Conservation (phyloP, 2,888 invertebrate species). For the Acheta domesticus region DNA sequence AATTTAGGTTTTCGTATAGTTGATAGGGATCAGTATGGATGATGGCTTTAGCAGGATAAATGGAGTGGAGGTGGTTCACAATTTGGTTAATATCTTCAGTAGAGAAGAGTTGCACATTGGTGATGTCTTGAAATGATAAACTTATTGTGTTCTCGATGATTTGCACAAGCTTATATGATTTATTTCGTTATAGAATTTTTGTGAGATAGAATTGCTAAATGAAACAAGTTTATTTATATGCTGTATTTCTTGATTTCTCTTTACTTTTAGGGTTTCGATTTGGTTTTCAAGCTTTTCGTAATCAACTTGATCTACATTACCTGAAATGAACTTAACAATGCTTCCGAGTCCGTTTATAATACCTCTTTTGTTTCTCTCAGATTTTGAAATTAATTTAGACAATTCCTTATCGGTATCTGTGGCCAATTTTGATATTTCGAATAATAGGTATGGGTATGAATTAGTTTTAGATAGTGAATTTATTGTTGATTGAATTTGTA, state of each 20-base stretch:
- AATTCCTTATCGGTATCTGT: neutral
- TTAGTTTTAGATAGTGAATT: no score
- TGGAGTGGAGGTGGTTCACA: no score
- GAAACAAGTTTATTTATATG: neutral
- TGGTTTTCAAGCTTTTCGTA: neutral
- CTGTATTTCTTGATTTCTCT: neutral
- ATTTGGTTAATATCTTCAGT: no score
- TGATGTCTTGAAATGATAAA: no score
- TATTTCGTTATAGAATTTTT: no score
- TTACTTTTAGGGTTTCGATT: neutral
- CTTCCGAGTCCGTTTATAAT: neutral
- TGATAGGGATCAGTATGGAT: no score
- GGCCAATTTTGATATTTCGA: neutral
- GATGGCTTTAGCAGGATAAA: no score
- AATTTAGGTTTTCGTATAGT: no score
- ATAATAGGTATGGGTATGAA: no score
- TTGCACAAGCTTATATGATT: no score
- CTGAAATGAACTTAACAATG: slow-evolving; percentile 4
- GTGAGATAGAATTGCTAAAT: neutral
- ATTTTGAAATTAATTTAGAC: neutral
- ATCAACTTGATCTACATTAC: neutral
- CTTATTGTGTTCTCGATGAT: no score
- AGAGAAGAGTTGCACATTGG: no score
- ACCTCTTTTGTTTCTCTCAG: neutral
- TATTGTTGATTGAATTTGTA: neutral